Evolutionary conservation across 2,888 invertebrate genomes (phyloP).

Genomic region (Limnephilus lunatus): DNA sequence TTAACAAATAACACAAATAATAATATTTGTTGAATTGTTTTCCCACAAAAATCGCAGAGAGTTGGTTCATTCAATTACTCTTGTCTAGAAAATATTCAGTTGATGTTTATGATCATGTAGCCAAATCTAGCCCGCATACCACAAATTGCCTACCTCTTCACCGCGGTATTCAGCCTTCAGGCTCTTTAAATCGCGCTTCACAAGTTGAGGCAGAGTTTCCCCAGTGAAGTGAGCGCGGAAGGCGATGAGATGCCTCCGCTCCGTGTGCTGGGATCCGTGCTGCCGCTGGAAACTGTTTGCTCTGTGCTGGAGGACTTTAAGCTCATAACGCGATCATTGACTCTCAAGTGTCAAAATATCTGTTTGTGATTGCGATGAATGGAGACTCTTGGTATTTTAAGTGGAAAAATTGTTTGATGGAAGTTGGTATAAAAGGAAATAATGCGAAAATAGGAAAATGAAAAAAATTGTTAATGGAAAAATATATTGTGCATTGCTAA

Average conservation of each 20-base stretch:
- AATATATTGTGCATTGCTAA: too few relatives aligned
- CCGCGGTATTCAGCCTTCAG: background rate
- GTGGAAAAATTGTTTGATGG: too few relatives aligned
- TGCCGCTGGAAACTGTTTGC: background rate
- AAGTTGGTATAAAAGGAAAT: too few relatives aligned
- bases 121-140: background rate
- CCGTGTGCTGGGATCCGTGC: background rate
- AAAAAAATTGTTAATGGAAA: too few relatives aligned
- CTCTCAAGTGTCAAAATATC: background rate
- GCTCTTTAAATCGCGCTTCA: slow-evolving; percentile 25
- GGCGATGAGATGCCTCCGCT: background rate
- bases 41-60: too few relatives aligned
- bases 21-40: too few relatives aligned
- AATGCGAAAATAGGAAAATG: too few relatives aligned
- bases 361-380: too few relatives aligned
- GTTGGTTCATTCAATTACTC: too few relatives aligned
- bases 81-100: background rate
- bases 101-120: background rate
- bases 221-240: too few relatives aligned
- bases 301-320: background rate
- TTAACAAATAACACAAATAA: too few relatives aligned
- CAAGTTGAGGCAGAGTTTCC: background rate
- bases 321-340: slow-evolving; percentile 27
- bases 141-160: background rate
- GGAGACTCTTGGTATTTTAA: too few relatives aligned